These are phyloP conservation scores for Varroa destructor DNA, from an alignment of 1,140 invertebrate genomes.

Conservation along the genomic window DNA sequence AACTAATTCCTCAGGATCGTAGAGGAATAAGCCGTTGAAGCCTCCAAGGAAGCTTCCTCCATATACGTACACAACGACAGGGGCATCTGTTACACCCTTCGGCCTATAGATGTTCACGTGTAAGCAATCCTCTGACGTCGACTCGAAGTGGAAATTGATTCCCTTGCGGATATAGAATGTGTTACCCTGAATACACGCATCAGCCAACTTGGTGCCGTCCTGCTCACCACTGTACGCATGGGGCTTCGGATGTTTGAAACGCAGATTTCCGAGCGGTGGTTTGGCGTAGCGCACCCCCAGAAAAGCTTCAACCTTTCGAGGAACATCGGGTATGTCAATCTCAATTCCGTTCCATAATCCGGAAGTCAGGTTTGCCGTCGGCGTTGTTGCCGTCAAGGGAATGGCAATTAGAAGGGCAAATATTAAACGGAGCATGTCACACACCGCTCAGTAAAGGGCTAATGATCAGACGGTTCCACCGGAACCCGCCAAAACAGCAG, in stretches of 20 bases:
- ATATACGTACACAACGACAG: constrained; percentile 4
- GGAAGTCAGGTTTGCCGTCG: background rate
- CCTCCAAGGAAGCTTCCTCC: constrained; percentile 15
- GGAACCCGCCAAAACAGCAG: too few species aligned
- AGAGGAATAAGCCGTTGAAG: constrained; percentile 19
- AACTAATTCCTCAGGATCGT: constrained; percentile 1
- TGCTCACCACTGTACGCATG: constrained; percentile 52
- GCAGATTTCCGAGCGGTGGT: constrained; percentile 51
- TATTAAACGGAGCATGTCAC: too few species aligned
- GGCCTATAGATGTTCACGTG: constrained; percentile 20
- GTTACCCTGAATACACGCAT: constrained; percentile 22
- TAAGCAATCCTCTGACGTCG: constrained; percentile 11
- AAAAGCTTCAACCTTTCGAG: constrained; percentile 39
- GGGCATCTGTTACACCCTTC: background rate
- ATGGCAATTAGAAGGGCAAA: too few species aligned
- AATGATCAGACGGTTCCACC: too few species aligned
- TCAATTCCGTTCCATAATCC: constrained; percentile 3
- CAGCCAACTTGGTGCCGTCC: constrained; percentile 43
- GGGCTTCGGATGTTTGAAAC: constrained; percentile 55
- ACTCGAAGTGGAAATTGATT: background rate
- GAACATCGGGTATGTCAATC: background rate
- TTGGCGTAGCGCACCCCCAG: constrained; percentile 64
- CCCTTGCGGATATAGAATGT: constrained; percentile 16
- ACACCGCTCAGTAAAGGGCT: too few species aligned
- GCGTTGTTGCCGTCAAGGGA: background rate